Evolutionary conservation across 2,888 invertebrate genomes (phyloP), one percentile per base, ranked within the genome.

Genomic region (Temnothorax rugatulus): DNA sequence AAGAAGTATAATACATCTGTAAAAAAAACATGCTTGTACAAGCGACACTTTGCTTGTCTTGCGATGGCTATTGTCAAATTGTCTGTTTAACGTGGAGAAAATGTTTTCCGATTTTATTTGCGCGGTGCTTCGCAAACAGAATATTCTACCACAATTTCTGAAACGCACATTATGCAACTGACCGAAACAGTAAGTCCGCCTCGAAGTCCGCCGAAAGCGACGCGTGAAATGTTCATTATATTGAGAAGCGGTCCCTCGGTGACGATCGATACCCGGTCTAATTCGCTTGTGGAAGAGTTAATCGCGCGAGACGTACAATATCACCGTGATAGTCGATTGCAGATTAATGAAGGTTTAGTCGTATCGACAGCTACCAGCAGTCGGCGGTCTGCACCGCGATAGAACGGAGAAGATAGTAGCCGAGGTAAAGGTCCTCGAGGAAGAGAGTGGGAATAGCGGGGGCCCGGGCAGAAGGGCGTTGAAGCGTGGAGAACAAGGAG

Each of bases 401-500:
- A 79, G 79, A 79, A 77, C 47, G 82, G 13, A 25, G 77, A 13
- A 47, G 79, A 82, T 77, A 44, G 64, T 47, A 68, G 11, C 29
- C 18, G 64, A 77, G 77, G 44, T 66, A 63, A 73, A 64, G 82
- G 50, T 47, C 29, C 57, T 52, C 57, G 18, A 38, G 76, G 50
- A 81, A 38, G 74, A 61, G 81, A 73, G 47, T 15, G 29, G 59
- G 64, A 41, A 50, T 57, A 44, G 59, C 18, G 21, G 47, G 41
- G 71, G 29, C 29, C 59, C 74, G 15, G 59, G 68, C 29, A 41
- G 41, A 44, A 29, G 34, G 47, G 81, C 63, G 73, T 82, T 71
- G 61, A 69, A 86, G 83, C 83, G 83, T 77, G 82, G 89, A 79
- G 84, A 77, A 84, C 57, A 81, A 59, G 75, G 66, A 54, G 74